Base-by-base conservation (phyloP, 2,888 invertebrate genomes). In the Ceramica pisi region DNA sequence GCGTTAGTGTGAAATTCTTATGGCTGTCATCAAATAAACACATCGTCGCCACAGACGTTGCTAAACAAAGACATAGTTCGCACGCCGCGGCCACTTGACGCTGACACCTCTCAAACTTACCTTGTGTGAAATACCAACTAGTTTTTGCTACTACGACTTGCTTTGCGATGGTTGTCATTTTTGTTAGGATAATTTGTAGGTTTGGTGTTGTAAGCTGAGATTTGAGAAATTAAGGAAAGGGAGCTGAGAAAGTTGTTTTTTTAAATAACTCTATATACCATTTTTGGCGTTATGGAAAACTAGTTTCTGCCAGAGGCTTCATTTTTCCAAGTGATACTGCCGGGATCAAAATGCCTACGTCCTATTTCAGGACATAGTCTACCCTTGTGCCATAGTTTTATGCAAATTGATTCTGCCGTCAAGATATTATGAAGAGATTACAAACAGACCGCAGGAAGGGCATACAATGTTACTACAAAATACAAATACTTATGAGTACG, bases 61-160 rank as follows among this genome's bases (percentile, higher is more conserved):
- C 10, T 38, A 3, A 38, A 38, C 38, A 41, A 41, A 41, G 41
- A 89, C 90, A 92, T 91, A 92, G 91, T 90, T 92, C 85, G 90
- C 91, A 90, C 88, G 89, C 90, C 89, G 84, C 88, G 88, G 86
- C 89, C 91, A 89, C 92, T 92, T 86, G 84, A 89, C 83, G 83
- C 89, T 86, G 88, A 89, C 91, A 87, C 91, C 92, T 89, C 90
- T 87, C 88, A 86, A 90, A 88, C 90, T 92, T 89, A 88, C 90
- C 89, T 89, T 86, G 87, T 87, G 87, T 62, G 72, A 85, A 85
- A 82, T 88, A 83, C 79, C 82, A 80, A 66, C 71, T 75, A 82
- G 77, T 84, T 84, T 86, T 82, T 79, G 82, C 68, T 74, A 79
- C 82, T 78, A 62, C 65, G 56, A 81, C 80, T 78, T 74, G 70